Percentiles rank a stretch among this genome's conserved stretches.
phyloP scores from a whole-genome alignment of 2,888 invertebrate species.

The Sminthurides aquaticus region DNA sequence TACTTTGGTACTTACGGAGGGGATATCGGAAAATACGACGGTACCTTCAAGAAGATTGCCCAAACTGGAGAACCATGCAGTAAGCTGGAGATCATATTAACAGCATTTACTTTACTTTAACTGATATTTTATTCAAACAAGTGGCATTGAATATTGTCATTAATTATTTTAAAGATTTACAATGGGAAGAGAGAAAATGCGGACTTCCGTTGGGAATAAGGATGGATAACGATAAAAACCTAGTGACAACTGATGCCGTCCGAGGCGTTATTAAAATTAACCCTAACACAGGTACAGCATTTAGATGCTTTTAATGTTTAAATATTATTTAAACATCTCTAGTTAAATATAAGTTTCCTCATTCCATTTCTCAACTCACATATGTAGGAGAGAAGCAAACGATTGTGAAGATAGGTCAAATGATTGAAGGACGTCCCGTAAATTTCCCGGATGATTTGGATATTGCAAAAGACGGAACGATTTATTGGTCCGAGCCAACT shows the following conservation, averaged over 20 bases:
- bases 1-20: background rate
- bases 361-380: no score
- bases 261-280: conserved; percentile 49
- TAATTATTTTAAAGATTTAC: no score
- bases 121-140: no score
- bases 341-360: no score
- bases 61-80: background rate
- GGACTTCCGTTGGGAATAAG: conserved; percentile 53
- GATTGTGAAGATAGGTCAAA: conserved; percentile 47
- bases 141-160: no score
- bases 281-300: conserved; percentile 46
- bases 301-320: no score
- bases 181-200: conserved; percentile 48
- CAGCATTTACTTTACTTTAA: no score
- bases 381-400: conserved; percentile 53
- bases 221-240: conserved; percentile 45
- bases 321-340: no score
- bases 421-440: conserved; percentile 60
- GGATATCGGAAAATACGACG: background rate
- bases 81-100: no score
- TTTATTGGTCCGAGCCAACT: conserved; percentile 82
- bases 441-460: conserved; percentile 66
- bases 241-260: conserved; percentile 50
- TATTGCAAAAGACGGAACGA: conserved; percentile 68
- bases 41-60: background rate